These are phyloP conservation scores for Tilapia sparmanii DNA, from an alignment of 2,113 vertebrate species.

Conservation along the genomic window DNA sequence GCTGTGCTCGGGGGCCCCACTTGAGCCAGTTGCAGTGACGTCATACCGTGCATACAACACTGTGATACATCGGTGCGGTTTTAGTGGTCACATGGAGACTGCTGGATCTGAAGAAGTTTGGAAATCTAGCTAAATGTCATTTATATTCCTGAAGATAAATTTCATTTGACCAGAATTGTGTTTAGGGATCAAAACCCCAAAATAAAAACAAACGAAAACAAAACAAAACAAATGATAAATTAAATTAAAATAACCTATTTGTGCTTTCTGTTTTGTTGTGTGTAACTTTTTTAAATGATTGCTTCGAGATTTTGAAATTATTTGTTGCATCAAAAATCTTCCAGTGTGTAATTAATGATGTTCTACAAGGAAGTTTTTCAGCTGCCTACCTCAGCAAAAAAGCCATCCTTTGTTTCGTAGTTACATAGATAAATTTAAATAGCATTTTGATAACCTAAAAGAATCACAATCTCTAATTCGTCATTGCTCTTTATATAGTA, in stretches of 20 bases:
- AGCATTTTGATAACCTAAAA: not conserved
- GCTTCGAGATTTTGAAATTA: not conserved
- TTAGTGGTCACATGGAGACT: not conserved
- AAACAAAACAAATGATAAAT: not conserved
- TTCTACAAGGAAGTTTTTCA: not conserved
- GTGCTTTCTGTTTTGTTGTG: not conserved
- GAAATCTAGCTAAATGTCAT: not conserved
- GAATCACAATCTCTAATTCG: not conserved
- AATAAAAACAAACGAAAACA: not conserved
- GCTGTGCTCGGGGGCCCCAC: constrained; percentile 27
- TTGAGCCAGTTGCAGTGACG: constrained; percentile 17
- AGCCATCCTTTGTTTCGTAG: not conserved
- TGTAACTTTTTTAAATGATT: not conserved
- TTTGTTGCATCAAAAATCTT: not conserved
- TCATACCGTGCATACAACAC: constrained; percentile 24
- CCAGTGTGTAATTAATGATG: not conserved
- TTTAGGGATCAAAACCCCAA: not conserved
- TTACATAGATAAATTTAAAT: not conserved
- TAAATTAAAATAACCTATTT: not conserved
- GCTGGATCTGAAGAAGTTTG: not conserved
- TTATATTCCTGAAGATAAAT: not conserved
- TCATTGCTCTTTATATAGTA: not conserved
- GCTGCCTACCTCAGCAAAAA: not conserved
- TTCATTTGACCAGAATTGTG: not conserved
- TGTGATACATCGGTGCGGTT: constrained; percentile 1